Conservation (phyloP, 1,140 invertebrate species). For the Eufriesea mexicana region DNA sequence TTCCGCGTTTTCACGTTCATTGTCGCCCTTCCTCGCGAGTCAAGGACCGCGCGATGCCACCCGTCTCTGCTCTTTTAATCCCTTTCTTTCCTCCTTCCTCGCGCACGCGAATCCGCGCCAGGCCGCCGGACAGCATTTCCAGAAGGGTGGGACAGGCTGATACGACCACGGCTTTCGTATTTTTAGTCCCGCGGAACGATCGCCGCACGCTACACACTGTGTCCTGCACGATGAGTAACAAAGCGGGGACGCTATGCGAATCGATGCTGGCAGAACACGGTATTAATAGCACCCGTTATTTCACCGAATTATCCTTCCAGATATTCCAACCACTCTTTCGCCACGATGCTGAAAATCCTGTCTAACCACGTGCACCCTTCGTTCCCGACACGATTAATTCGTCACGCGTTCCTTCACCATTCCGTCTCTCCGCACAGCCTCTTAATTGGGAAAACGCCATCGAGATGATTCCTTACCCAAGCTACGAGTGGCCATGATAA, state of each 20-base stretch:
- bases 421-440: too few relatives aligned
- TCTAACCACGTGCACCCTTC: not conserved
- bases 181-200: not conserved
- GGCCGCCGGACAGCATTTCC: too few relatives aligned
- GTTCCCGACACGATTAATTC: not conserved
- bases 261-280: not conserved
- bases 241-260: not conserved
- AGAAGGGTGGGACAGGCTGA: too few relatives aligned
- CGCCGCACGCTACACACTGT: not conserved
- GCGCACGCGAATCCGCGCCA: not conserved
- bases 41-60: not conserved
- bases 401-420: too few relatives aligned
- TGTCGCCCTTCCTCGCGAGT: constrained; percentile 9
- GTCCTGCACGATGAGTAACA: constrained; percentile 1
- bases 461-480: constrained; percentile 44
- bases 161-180: not conserved
- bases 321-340: not conserved
- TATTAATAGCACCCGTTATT: constrained; percentile 14
- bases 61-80: not conserved
- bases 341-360: not conserved
- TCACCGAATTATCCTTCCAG: not conserved
- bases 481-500: constrained; percentile 64
- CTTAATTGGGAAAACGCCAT: not conserved
- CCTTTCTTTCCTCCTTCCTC: accelerated
- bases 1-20: constrained; percentile 36